Conservation (phyloP, 2,888 invertebrate genomes). For the Melieria omissa region DNA sequence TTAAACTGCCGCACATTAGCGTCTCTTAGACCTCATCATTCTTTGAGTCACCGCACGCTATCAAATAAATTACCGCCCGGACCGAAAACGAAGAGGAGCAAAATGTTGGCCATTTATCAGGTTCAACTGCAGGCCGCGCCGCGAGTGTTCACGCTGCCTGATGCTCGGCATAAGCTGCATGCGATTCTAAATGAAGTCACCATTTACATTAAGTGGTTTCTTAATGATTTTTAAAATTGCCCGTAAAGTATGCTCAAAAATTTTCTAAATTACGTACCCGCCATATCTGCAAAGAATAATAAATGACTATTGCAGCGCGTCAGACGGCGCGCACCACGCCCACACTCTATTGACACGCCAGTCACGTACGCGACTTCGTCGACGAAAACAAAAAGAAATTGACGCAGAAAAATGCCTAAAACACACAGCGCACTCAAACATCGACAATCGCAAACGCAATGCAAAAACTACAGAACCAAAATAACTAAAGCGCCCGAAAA, state of each 20-base stretch:
- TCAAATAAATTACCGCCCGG: not conserved
- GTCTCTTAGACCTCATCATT: slow-evolving; percentile 8
- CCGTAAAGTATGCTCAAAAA: slow-evolving; percentile 38
- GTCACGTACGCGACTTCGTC: slow-evolving; percentile 17
- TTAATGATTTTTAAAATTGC: slow-evolving; percentile 37
- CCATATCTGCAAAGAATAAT: slow-evolving; percentile 10
- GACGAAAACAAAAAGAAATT: not conserved
- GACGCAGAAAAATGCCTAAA: slow-evolving; percentile 5
- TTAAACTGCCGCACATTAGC: slow-evolving; percentile 10
- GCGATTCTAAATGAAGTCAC: slow-evolving; percentile 29
- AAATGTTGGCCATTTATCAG: slow-evolving; percentile 15
- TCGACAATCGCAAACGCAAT: too few species aligned
- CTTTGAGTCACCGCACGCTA: not conserved
- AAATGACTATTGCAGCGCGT: slow-evolving; percentile 14
- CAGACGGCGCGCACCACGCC: slow-evolving; percentile 6
- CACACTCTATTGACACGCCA: slow-evolving; percentile 4
- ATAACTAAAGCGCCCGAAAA: slow-evolving; percentile 18
- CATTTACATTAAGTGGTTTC: slow-evolving; percentile 36
- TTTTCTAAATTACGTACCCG: slow-evolving; percentile 23
- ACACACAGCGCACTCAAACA: too few species aligned
- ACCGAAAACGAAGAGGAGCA: not conserved
- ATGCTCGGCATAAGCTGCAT: not conserved
- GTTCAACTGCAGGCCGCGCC: not conserved
- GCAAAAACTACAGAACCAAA: too few species aligned
- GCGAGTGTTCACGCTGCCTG: not conserved